Conservation (phyloP, 1,140 invertebrate genomes). For the Heliconius congener region DNA sequence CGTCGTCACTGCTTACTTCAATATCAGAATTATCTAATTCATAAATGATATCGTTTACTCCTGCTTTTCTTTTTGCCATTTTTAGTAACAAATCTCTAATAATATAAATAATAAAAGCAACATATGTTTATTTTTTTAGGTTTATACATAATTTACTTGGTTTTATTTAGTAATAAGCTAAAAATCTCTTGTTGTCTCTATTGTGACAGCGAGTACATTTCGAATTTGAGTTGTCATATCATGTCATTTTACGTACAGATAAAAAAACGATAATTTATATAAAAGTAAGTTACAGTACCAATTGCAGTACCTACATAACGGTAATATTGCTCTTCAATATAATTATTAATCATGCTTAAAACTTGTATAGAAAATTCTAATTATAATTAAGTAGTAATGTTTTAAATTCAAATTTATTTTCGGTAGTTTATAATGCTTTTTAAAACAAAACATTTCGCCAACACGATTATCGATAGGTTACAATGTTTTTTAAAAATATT, state of each 20-base stretch:
- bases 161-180: not conserved
- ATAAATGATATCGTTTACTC: slow-evolving; percentile 75
- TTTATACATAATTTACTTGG: slow-evolving; percentile 7
- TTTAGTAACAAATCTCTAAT: not conserved
- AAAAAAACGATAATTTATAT: not conserved
- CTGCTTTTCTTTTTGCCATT: slow-evolving; percentile 72
- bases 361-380: no score
- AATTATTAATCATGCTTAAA: no score
- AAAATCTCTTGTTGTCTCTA: slow-evolving; percentile 13
- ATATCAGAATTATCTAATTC: slow-evolving; percentile 78
- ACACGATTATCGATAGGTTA: no score
- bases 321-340: no score
- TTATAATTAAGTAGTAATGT: no score
- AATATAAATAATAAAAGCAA: slow-evolving; percentile 5
- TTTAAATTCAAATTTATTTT: no score
- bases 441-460: no score
- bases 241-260: not conserved
- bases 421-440: no score
- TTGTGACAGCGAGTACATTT: slow-evolving; percentile 3
- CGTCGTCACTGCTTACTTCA: slow-evolving; percentile 69
- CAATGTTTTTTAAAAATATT: no score
- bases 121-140: not conserved
- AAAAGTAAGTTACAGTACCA: no score
- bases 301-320: no score
- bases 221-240: not conserved